These are phyloP conservation scores for Drosophila merina DNA, from an alignment of 2,888 invertebrate species.

Conservation along the genomic window DNA sequence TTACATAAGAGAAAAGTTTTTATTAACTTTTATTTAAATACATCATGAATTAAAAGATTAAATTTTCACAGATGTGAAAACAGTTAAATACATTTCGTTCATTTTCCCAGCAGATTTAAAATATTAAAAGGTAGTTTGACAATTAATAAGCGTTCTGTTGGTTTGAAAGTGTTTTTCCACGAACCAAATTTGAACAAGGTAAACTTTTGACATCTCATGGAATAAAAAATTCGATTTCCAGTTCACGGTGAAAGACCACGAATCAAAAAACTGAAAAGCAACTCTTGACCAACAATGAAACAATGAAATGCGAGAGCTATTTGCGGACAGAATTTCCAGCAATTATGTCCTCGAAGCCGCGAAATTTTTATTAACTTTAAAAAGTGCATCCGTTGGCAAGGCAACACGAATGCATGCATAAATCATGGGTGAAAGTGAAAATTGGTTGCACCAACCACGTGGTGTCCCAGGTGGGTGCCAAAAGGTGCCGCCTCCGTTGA, in stretches of 20 bases:
- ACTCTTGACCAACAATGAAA: not conserved
- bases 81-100: too few species aligned
- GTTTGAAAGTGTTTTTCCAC: not conserved
- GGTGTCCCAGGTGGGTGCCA: constrained; percentile 38
- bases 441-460: constrained; percentile 44
- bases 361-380: constrained; percentile 34
- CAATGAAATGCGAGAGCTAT: not conserved
- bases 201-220: not conserved
- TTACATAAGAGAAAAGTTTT: not conserved
- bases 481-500: constrained; percentile 22
- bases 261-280: not conserved
- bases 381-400: constrained; percentile 27
- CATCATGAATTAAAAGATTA: too few species aligned
- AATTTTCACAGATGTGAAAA: too few species aligned
- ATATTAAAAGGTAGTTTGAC: not conserved
- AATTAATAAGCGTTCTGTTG: not conserved
- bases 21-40: not conserved
- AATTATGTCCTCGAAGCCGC: constrained; percentile 12
- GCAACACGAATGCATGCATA: constrained; percentile 30
- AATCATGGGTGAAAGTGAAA: constrained; percentile 58
- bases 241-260: constrained; percentile 2
- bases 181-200: not conserved
- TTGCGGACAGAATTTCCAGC: constrained; percentile 7
- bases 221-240: not conserved
- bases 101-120: not conserved